These are phyloP conservation scores for Drosophila guanche DNA, from an alignment of 1,140 invertebrate genomes.

Conservation along the genomic window DNA sequence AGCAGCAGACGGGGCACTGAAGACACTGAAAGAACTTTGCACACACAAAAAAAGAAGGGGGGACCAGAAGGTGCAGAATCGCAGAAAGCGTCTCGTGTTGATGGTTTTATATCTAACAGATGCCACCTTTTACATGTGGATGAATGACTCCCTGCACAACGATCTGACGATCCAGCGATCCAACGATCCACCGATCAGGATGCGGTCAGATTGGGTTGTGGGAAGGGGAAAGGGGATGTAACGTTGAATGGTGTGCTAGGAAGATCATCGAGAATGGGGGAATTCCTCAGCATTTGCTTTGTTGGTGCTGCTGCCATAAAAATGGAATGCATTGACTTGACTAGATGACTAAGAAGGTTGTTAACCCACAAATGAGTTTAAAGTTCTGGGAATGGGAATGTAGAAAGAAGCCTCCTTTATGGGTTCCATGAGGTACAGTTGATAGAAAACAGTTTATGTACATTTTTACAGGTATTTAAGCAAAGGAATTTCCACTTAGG, in stretches of 20 bases:
- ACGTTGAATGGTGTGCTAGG: slow-evolving; percentile 6
- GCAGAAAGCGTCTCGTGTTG: slow-evolving; percentile 47
- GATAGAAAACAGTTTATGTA: background rate
- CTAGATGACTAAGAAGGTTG: slow-evolving; percentile 32
- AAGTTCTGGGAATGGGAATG: slow-evolving; percentile 14
- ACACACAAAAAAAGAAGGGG: too few species aligned
- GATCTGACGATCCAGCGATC: too few species aligned
- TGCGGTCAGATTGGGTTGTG: slow-evolving; percentile 25
- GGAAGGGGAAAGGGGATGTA: background rate
- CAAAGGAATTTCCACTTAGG: too few species aligned
- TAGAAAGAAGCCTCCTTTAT: too few species aligned
- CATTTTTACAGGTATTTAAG: background rate
- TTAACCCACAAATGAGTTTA: slow-evolving; percentile 30
- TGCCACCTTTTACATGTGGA: slow-evolving; percentile 45
- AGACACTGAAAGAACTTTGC: too few species aligned
- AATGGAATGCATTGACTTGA: slow-evolving; percentile 19
- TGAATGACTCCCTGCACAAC: too few species aligned
- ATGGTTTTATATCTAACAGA: slow-evolving; percentile 75
- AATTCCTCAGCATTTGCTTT: slow-evolving; percentile 21
- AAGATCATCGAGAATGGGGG: slow-evolving; percentile 18
- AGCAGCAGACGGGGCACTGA: slow-evolving; percentile 1
- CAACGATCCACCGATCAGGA: slow-evolving; percentile 23
- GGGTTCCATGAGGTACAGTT: slow-evolving; percentile 9
- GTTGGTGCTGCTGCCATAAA: too few species aligned
- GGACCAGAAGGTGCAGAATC: slow-evolving; percentile 7